A percentile compares a stretch with the other conserved stretches of the same genome.
These are phyloP conservation scores for Aphrophora alni DNA, from an alignment of 2,888 invertebrate genomes.

Conservation along the genomic window DNA sequence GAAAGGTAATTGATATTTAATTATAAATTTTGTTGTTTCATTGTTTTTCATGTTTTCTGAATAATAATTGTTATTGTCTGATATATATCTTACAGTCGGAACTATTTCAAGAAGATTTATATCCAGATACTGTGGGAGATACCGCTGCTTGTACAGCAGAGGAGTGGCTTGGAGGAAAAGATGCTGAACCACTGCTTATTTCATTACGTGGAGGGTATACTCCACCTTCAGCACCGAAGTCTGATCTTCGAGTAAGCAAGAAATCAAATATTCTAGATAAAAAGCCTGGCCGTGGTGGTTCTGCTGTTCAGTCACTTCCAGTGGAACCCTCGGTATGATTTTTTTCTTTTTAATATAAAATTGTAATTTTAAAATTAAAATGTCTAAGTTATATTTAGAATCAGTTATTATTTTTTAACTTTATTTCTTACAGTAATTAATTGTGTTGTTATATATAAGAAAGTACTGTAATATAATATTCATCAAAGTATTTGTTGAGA, in stretches of 20 bases:
- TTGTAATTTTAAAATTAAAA: too few relatives aligned
- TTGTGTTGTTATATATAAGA: too few relatives aligned
- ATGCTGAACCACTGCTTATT: constrained; percentile 89
- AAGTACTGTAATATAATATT: too few relatives aligned
- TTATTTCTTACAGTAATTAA: too few relatives aligned
- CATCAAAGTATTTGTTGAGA: too few relatives aligned
- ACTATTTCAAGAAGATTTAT: constrained; percentile 96
- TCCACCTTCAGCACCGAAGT: constrained; percentile 64
- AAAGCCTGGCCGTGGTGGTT: constrained; percentile 54
- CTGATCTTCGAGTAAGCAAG: constrained; percentile 74
- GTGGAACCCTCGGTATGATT: constrained; percentile 42
- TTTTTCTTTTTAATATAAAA: not conserved
- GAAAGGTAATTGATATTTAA: constrained; percentile 71
- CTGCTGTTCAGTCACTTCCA: not conserved
- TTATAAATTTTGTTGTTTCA: not conserved
- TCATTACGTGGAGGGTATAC: constrained; percentile 83
- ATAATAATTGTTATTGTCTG: not conserved
- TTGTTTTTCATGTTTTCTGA: not conserved
- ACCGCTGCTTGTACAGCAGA: constrained; percentile 88
- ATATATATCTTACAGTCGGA: constrained; percentile 69
- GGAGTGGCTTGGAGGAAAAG: constrained; percentile 90
- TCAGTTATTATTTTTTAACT: too few relatives aligned
- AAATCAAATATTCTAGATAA: constrained; percentile 84
- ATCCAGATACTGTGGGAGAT: constrained; percentile 93
- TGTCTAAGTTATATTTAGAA: too few relatives aligned